Percentiles rank a stretch among this genome's conserved stretches.
phyloP scores from a whole-genome alignment of 2,888 invertebrate genomes.

The Gandaritis pyraliata region DNA sequence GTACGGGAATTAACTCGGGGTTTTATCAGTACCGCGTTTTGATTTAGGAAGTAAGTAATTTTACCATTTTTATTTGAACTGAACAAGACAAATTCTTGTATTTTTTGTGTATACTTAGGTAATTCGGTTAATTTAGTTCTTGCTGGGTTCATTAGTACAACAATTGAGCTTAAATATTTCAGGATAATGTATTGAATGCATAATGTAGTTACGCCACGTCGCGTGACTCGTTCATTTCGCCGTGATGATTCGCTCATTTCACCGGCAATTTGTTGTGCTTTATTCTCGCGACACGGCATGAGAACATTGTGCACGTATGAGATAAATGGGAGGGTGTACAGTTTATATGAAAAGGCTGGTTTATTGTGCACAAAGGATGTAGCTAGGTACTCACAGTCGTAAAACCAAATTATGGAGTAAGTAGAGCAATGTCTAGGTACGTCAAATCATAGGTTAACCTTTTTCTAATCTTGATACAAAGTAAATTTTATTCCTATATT shows the following conservation, averaged over 20 bases:
- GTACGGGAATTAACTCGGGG: conserved; percentile 14
- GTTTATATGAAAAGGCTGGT: conserved; percentile 13
- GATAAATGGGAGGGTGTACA: conserved; percentile 43
- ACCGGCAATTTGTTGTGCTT: conserved; percentile 52
- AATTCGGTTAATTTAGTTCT: too few relatives aligned
- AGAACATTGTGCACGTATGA: conserved; percentile 50
- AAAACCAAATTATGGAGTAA: too few relatives aligned
- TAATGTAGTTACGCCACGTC: conserved; percentile 26
- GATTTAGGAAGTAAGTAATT: conserved; percentile 9
- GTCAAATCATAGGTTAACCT: too few relatives aligned
- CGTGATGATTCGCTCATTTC: conserved; percentile 53
- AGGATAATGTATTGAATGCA: too few relatives aligned
- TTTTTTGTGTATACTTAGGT: too few relatives aligned
- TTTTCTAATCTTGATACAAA: too few relatives aligned
- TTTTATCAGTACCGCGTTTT: conserved; percentile 9
- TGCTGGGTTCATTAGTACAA: too few relatives aligned
- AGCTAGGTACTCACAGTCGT: not conserved
- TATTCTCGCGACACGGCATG: conserved; percentile 44
- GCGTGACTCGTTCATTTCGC: conserved; percentile 47
- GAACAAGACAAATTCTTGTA: too few relatives aligned
- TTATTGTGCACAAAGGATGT: conserved; percentile 2
- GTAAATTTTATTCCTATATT: too few relatives aligned
- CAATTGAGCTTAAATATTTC: too few relatives aligned
- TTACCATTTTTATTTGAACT: not conserved
- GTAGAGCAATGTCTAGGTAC: too few relatives aligned